Evolutionary conservation across 2,888 invertebrate genomes (phyloP).

Genomic region (Ennomos fuscantarius): DNA sequence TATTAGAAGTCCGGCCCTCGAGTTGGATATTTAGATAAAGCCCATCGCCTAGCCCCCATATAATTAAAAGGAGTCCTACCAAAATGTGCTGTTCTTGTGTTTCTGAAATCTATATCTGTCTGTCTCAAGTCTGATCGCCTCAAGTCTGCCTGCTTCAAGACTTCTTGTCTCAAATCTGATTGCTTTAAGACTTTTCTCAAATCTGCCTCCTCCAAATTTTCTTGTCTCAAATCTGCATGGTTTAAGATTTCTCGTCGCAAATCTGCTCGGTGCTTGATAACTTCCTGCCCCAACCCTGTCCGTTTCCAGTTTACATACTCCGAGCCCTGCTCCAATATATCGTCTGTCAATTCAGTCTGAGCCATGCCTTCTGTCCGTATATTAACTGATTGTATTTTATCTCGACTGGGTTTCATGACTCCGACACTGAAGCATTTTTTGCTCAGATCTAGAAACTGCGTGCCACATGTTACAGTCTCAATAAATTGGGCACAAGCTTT

Average conservation of each 20-base stretch:
- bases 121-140: neutral
- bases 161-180: neutral
- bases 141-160: neutral
- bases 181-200: too few relatives aligned
- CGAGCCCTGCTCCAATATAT: neutral
- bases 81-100: constrained; percentile 1
- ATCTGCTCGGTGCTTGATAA: neutral
- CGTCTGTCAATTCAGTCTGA: neutral
- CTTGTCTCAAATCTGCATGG: neutral
- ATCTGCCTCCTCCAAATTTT: neutral
- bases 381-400: constrained; percentile 8
- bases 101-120: neutral
- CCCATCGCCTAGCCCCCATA: constrained; percentile 61
- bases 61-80: constrained; percentile 11
- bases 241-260: neutral
- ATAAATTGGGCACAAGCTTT: constrained; percentile 57
- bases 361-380: neutral
- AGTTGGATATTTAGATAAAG: constrained; percentile 53
- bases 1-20: constrained; percentile 71
- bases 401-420: constrained; percentile 17
- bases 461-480: constrained; percentile 49
- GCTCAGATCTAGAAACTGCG: constrained; percentile 47
- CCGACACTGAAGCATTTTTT: constrained; percentile 17
- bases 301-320: neutral
- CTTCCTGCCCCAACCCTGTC: neutral